Percentiles rank a stretch among this genome's conserved stretches.
Conservation (phyloP, 2,888 invertebrate species). For the Chrysotoxum bicinctum region DNA sequence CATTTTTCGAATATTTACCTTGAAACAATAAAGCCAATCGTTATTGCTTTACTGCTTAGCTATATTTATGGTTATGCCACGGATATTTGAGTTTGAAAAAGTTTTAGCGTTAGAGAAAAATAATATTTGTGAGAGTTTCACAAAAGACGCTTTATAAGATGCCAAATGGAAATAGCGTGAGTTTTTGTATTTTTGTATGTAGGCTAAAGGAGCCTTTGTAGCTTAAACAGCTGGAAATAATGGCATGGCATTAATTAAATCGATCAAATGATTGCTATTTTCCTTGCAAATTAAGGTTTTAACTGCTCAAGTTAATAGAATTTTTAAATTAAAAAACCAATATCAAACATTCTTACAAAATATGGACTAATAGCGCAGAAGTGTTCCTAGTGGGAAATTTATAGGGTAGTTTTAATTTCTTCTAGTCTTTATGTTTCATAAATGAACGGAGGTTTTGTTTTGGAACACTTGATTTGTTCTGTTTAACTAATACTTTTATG, state of each 20-base stretch:
- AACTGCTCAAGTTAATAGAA: neutral
- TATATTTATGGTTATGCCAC: neutral
- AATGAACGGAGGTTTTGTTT: too few species aligned
- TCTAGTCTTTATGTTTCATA: too few species aligned
- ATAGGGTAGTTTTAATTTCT: too few species aligned
- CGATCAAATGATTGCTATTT: neutral
- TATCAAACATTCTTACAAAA: too few species aligned
- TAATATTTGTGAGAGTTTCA: conserved; percentile 1
- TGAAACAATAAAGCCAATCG: neutral
- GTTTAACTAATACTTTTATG: too few species aligned
- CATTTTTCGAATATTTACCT: neutral
- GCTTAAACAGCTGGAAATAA: neutral
- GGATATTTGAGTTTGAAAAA: neutral
- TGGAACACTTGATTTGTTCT: too few species aligned
- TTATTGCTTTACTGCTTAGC: neutral
- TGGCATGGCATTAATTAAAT: conserved; percentile 3
- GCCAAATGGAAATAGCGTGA: neutral
- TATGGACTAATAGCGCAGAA: too few species aligned
- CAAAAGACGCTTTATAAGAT: neutral
- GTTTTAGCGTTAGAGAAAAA: neutral
- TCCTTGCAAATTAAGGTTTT: neutral
- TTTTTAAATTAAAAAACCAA: neutral
- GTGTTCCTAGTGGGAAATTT: too few species aligned
- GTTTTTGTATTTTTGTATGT: neutral
- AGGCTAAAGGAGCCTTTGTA: neutral